phyloP scores from a whole-genome alignment of 2,113 vertebrate genomes.

The Ptyas mucosa region DNA sequence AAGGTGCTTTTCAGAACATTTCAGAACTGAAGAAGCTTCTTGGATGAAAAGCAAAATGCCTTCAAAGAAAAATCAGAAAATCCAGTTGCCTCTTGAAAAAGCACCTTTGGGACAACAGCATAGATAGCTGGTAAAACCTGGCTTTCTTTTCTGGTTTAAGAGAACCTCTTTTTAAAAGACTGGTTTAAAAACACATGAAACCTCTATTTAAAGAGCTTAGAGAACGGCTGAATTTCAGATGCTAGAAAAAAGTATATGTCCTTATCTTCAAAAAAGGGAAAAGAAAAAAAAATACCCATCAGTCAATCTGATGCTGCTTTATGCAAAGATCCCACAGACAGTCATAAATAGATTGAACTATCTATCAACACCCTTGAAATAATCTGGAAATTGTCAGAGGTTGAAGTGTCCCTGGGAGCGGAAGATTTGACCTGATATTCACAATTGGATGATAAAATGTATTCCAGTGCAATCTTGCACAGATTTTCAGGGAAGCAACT shows the following conservation, averaged over 20 bases:
- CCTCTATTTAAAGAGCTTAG: neutral
- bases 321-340: neutral
- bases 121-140: neutral
- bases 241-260: neutral
- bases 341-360: neutral
- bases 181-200: neutral
- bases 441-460: neutral
- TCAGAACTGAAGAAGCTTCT: no score
- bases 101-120: neutral
- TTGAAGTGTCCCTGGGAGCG: neutral
- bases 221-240: neutral
- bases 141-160: neutral
- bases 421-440: neutral
- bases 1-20: no score
- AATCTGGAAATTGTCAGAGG: neutral
- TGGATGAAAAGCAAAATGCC: no score
- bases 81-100: no score
- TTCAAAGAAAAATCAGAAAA: no score
- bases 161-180: neutral
- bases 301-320: neutral
- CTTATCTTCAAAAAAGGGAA: neutral
- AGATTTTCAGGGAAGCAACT: neutral
- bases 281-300: neutral
- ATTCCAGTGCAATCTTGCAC: neutral
- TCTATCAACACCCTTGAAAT: neutral